Percentiles rank a stretch among this genome's conserved stretches.
phyloP scores from a whole-genome alignment of 2,888 invertebrate genomes.

The Caenorhabditis sinica region DNA sequence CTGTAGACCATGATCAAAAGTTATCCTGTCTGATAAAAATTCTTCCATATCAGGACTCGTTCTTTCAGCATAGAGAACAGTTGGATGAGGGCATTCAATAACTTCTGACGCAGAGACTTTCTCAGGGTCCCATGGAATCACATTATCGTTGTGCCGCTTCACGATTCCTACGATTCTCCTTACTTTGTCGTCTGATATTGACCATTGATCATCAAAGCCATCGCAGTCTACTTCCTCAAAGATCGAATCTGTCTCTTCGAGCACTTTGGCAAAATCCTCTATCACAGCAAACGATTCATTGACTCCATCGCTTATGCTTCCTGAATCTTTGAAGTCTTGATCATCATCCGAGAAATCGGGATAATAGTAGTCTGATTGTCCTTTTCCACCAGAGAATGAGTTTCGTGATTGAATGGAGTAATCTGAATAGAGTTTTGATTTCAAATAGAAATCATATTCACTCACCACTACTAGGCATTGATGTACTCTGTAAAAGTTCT shows the following conservation, averaged over 20 bases:
- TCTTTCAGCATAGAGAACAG: not conserved
- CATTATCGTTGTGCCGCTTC: not conserved
- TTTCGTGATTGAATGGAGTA: not conserved
- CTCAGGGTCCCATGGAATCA: not conserved
- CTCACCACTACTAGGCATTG: not conserved
- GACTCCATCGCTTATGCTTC: slow-evolving; percentile 10
- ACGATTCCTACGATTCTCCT: slow-evolving; percentile 4
- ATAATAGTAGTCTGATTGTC: not conserved
- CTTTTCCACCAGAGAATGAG: not conserved
- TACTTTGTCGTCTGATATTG: slow-evolving; percentile 35
- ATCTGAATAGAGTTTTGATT: slow-evolving; percentile 14
- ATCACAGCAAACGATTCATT: slow-evolving; percentile 34
- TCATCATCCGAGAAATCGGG: slow-evolving; percentile 20
- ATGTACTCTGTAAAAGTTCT: not conserved
- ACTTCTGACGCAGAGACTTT: not conserved
- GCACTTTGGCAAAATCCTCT: slow-evolving; percentile 39
- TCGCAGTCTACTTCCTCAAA: slow-evolving; percentile 35
- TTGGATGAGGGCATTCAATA: not conserved
- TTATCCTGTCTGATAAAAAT: not conserved
- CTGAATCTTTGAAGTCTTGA: slow-evolving; percentile 8
- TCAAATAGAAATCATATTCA: not conserved
- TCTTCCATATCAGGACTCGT: not conserved
- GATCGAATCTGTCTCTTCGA: slow-evolving; percentile 49
- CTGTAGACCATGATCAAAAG: not conserved
- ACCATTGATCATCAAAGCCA: slow-evolving; percentile 1